These are phyloP conservation scores for Drosophila robusta DNA, from an alignment of 2,888 invertebrate species.

Conservation along the genomic window DNA sequence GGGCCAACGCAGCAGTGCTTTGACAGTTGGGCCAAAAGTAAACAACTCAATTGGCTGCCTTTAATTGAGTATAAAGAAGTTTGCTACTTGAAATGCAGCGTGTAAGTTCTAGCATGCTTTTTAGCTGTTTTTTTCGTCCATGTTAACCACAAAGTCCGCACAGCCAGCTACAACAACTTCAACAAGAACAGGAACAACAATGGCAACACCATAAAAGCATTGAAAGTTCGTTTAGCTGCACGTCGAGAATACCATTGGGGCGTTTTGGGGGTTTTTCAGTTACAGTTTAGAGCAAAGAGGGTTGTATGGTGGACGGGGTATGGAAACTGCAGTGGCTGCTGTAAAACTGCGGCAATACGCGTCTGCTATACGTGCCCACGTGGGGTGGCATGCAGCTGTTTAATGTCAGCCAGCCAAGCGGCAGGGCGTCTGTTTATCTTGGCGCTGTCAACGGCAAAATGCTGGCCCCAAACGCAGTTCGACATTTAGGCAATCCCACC, in stretches of 20 bases:
- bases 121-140: slow-evolving; percentile 27
- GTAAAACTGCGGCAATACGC: slow-evolving; percentile 35
- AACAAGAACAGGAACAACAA: slow-evolving; percentile 11
- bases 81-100: slow-evolving; percentile 53
- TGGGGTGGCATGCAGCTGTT: slow-evolving; percentile 63
- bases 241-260: slow-evolving; percentile 37
- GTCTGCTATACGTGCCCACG: slow-evolving; percentile 28
- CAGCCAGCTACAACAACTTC: slow-evolving; percentile 9
- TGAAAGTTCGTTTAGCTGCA: slow-evolving; percentile 57
- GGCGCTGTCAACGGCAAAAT: slow-evolving; percentile 53
- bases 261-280: slow-evolving; percentile 3
- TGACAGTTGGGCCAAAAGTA: slow-evolving; percentile 23
- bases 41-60: slow-evolving; percentile 48
- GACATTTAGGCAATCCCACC: slow-evolving; percentile 62
- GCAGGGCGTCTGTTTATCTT: slow-evolving; percentile 71
- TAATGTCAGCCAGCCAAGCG: slow-evolving; percentile 67
- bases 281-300: not conserved
- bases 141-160: no score
- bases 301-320: not conserved
- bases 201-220: slow-evolving; percentile 25
- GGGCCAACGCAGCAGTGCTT: slow-evolving; percentile 15
- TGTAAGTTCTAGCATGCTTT: slow-evolving; percentile 51
- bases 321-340: slow-evolving; percentile 35
- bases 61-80: slow-evolving; percentile 36
- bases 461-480: slow-evolving; percentile 40